These are phyloP conservation scores for Alloscopus bannaensis DNA, from an alignment of 2,888 invertebrate species.

Conservation along the genomic window DNA sequence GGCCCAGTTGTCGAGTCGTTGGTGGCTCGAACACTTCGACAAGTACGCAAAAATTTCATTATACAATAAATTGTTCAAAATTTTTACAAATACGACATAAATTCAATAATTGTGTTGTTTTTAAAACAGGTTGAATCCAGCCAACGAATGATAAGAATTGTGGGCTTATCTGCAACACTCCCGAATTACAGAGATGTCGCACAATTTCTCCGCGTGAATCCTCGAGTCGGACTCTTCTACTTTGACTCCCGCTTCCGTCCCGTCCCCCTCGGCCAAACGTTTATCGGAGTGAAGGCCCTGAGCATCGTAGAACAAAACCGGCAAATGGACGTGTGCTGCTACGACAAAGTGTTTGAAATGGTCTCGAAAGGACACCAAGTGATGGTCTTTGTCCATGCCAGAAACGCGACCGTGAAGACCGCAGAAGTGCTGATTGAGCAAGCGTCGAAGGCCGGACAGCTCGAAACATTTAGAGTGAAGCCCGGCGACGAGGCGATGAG, in stretches of 20 bases:
- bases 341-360: conserved; percentile 92
- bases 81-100: conserved; percentile 6
- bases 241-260: conserved; percentile 96
- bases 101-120: not conserved
- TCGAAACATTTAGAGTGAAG: conserved; percentile 83
- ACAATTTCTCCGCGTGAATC: conserved; percentile 93
- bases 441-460: conserved; percentile 85
- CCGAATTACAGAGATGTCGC: conserved; percentile 99
- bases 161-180: conserved; percentile 96
- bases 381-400: conserved; percentile 91
- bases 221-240: conserved; percentile 92
- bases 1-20: conserved; percentile 98
- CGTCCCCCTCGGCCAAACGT: conserved; percentile 94
- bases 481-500: conserved; percentile 76
- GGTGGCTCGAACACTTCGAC: conserved; percentile 95
- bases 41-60: conserved; percentile 76
- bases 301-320: conserved; percentile 81
- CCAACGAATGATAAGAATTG: conserved; percentile 96
- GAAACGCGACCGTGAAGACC: conserved; percentile 95
- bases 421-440: conserved; percentile 89
- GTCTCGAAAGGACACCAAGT: conserved; percentile 94
- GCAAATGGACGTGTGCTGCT: conserved; percentile 93
- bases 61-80: not conserved
- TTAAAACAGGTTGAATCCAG: conserved; percentile 84
- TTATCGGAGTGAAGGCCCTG: conserved; percentile 88